Evolutionary conservation across 2,888 invertebrate genomes (phyloP).

Genomic region (Disparrhopalites patrizii): DNA sequence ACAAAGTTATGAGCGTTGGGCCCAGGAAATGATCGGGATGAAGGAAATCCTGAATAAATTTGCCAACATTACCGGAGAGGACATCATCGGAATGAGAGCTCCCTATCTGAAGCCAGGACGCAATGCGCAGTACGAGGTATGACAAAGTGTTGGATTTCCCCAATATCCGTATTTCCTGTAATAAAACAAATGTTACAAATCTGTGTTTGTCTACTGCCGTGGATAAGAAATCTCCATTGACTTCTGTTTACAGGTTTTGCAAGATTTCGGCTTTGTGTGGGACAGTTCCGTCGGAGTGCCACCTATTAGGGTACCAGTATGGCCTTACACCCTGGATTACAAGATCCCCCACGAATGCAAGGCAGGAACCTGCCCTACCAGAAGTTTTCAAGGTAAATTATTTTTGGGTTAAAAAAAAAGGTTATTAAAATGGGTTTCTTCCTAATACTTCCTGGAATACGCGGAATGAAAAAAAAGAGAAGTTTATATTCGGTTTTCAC

Average conservation of each 20-base stretch:
- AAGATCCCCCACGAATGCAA: conserved; percentile 91
- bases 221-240: too few species aligned
- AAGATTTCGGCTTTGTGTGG: conserved; percentile 88
- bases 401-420: too few species aligned
- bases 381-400: conserved; percentile 73
- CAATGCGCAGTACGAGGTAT: conserved; percentile 84
- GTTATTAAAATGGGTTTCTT: too few species aligned
- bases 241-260: conserved; percentile 66
- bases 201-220: too few species aligned
- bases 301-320: conserved; percentile 71
- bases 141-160: too few species aligned
- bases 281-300: conserved; percentile 88
- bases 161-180: too few species aligned
- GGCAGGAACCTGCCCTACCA: conserved; percentile 84
- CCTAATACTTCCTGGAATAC: too few species aligned
- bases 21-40: conserved; percentile 91
- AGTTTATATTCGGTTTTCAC: too few species aligned
- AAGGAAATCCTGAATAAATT: conserved; percentile 77
- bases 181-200: too few species aligned
- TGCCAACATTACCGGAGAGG: conserved; percentile 73
- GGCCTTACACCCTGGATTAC: conserved; percentile 93
- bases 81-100: conserved; percentile 81
- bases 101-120: conserved; percentile 89
- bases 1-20: conserved; percentile 88
- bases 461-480: too few species aligned